Evolutionary conservation across 2,113 vertebrate species (phyloP).

Genomic region (Protobothrops flavoviridis): DNA sequence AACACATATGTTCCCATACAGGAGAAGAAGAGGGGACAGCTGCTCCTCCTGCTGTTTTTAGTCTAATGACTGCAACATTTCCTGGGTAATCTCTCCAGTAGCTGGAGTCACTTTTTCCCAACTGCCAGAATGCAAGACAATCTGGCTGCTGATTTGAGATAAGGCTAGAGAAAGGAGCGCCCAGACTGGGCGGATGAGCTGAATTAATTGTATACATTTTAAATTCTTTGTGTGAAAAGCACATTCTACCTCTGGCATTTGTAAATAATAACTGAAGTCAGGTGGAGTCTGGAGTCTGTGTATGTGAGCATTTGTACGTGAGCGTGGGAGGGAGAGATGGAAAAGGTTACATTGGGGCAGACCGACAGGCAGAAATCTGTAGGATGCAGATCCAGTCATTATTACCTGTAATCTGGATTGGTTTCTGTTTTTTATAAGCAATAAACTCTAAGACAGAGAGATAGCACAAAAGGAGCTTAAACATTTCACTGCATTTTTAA

Average conservation of each 20-base stretch:
- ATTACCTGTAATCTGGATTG: neutral
- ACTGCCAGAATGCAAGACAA: conserved; percentile 50
- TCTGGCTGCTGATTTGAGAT: conserved; percentile 50
- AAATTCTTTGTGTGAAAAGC: conserved; percentile 24
- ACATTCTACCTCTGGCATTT: conserved; percentile 9
- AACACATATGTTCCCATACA: neutral
- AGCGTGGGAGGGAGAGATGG: neutral
- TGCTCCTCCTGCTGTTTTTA: conserved; percentile 1
- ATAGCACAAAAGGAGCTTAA: neutral
- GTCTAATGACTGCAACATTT: conserved; percentile 36
- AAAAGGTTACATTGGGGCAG: neutral
- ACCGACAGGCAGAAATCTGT: neutral
- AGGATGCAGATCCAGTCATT: neutral
- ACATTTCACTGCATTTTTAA: neutral
- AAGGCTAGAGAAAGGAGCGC: conserved; percentile 8
- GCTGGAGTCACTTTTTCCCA: conserved; percentile 40
- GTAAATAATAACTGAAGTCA: conserved; percentile 8
- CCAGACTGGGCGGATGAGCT: conserved; percentile 13
- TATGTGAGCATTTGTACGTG: neutral
- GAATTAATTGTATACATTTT: conserved; percentile 31
- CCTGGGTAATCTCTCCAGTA: conserved; percentile 32
- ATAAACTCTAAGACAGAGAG: neutral
- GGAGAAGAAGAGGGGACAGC: neutral
- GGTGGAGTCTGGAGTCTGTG: neutral
- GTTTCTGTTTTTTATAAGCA: neutral